These are phyloP conservation scores for Calidris pugnax DNA, from an alignment of 2,113 vertebrate species.

Conservation along the genomic window DNA sequence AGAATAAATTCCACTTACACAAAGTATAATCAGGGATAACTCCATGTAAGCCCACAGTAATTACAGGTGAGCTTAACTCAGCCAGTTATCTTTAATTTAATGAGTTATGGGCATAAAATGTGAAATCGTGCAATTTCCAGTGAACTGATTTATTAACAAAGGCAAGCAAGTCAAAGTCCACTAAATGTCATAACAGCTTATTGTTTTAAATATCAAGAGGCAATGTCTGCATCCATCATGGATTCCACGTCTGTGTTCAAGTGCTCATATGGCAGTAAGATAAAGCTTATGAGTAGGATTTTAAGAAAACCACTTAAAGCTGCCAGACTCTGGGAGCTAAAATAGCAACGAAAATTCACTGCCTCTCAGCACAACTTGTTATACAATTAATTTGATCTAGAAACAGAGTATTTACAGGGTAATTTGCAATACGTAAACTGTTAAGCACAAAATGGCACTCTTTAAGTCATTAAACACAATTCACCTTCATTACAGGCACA, in stretches of 20 bases:
- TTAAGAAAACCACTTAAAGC: background rate
- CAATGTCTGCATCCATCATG: rapidly evolving
- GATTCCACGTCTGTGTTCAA: background rate
- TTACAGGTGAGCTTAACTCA: background rate
- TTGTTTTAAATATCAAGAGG: background rate
- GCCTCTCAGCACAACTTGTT: constrained; percentile 39
- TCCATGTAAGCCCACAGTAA: background rate
- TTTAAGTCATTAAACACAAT: constrained; percentile 63
- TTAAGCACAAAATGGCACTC: constrained; percentile 54
- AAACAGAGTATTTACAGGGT: constrained; percentile 51
- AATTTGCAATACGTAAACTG: constrained; percentile 52
- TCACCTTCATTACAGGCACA: constrained; percentile 65
- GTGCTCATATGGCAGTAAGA: background rate
- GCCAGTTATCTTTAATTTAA: background rate
- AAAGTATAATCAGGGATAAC: background rate
- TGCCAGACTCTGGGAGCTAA: background rate
- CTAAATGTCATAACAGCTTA: background rate
- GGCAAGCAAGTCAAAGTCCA: background rate
- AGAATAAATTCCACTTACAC: background rate
- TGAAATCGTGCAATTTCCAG: background rate
- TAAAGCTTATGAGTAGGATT: background rate
- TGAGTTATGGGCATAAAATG: background rate
- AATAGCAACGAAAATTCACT: background rate
- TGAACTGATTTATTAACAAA: background rate
- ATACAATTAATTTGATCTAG: constrained; percentile 51